phyloP scores from a whole-genome alignment of 2,113 vertebrate genomes.

The Mormoops blainvillei region DNA sequence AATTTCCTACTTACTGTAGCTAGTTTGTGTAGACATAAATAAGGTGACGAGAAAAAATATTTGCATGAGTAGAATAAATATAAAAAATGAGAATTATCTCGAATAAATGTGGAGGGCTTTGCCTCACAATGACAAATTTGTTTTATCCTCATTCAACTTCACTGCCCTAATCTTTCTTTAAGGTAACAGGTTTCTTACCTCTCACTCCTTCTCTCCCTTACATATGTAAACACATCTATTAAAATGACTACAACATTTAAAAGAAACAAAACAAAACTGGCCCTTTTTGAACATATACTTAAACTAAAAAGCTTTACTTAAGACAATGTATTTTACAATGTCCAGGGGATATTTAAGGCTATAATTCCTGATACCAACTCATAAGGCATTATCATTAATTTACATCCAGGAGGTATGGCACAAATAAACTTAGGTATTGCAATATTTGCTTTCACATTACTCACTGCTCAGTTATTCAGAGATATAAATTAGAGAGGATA shows the following conservation, averaged over 20 bases:
- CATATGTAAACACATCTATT: background rate
- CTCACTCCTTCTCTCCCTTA: background rate
- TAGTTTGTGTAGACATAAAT: background rate
- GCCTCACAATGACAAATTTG: background rate
- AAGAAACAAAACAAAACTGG: background rate
- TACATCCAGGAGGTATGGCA: background rate
- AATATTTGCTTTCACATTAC: slow-evolving; percentile 14
- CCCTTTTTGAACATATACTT: background rate
- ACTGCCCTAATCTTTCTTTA: background rate
- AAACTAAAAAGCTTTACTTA: background rate
- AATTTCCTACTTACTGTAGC: background rate
- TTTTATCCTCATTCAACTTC: background rate
- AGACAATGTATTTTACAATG: background rate
- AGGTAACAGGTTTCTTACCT: background rate
- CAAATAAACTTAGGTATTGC: background rate
- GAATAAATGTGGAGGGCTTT: background rate
- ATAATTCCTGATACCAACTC: background rate
- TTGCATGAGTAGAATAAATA: background rate
- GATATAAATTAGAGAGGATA: background rate
- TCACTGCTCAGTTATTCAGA: background rate
- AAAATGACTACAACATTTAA: background rate
- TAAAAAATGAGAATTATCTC: background rate
- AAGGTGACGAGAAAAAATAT: background rate
- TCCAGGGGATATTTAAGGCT: background rate
- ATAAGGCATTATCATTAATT: background rate